Conservation (phyloP, 2,113 vertebrate species). For the Engystomops pustulosus region DNA sequence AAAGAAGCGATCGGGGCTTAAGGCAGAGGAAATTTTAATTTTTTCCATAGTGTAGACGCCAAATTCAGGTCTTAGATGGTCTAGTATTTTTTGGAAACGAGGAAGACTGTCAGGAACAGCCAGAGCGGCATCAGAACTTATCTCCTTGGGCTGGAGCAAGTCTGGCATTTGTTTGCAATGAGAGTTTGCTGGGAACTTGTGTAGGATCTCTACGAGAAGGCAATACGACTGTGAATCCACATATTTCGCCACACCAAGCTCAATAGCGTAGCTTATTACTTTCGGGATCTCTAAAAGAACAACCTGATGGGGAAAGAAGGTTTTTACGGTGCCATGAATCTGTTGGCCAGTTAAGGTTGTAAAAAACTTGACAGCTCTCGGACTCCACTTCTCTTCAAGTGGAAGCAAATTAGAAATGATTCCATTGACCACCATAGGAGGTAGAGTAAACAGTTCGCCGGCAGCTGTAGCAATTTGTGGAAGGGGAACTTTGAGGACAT, state of each 20-base stretch:
- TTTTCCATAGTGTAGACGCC: slow-evolving; percentile 73
- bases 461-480: slow-evolving; percentile 75
- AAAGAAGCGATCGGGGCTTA: slow-evolving; percentile 80
- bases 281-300: slow-evolving; percentile 84
- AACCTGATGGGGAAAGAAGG: slow-evolving; percentile 77
- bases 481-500: slow-evolving; percentile 73
- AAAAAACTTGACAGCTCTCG: slow-evolving; percentile 80
- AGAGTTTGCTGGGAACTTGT: slow-evolving; percentile 69
- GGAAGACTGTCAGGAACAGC: slow-evolving; percentile 54
- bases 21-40: slow-evolving; percentile 80
- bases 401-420: slow-evolving; percentile 88
- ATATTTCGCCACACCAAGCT: slow-evolving; percentile 78
- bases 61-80: slow-evolving; percentile 72
- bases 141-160: slow-evolving; percentile 61
- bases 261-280: slow-evolving; percentile 77
- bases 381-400: slow-evolving; percentile 72
- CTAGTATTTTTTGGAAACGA: slow-evolving; percentile 72
- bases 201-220: slow-evolving; percentile 81
- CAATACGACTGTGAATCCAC: slow-evolving; percentile 84
- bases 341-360: slow-evolving; percentile 77
- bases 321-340: slow-evolving; percentile 79
- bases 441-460: slow-evolving; percentile 80
- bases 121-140: slow-evolving; percentile 55
- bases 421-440: slow-evolving; percentile 83
- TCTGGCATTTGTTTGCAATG: slow-evolving; percentile 65